Evolutionary conservation across 2,888 invertebrate genomes (phyloP), one percentile per base, ranked within the genome.

Genomic region (Noctua pronuba): DNA sequence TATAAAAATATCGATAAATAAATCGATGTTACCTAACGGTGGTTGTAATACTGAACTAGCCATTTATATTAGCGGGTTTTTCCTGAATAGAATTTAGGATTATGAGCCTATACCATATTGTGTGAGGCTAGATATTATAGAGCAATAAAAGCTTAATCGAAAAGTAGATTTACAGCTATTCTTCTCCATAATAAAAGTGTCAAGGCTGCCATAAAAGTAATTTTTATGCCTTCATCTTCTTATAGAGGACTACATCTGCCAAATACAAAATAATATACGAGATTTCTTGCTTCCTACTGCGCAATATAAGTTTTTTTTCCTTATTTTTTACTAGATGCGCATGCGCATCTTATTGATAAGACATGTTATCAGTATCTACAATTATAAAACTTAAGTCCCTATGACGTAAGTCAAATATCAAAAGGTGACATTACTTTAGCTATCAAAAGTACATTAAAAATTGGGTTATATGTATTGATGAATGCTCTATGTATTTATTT

Each of bases 1-100:
- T 82, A 77, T 87, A 88, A 88, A 87, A 88, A 84, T 84, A 85
- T 78, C 84, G 82, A 88, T 84, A 86, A 85, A 79, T 74, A 77
- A 83, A 81, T 77, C 75, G 85, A 80, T 83, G 72, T 88, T 87
- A 86, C 72, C 73, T 83, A 85, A 83, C 86, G 83, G 69, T 83
- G 55, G 52, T 72, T 70, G 64, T 58, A 31, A 65, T 44, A 3
- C 16, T 65, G 28, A 49, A 24, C 66, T 70, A n/a, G 38, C 46
- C 13, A 10, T 62, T 62, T 62, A 35, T 62, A 35, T 35, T 21
- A 64, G 74, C 44, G 31, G 44, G n/a, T 60, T 71, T 75, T 81
- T 55, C 60, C 70, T 73, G 35, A 76, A 83, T 64, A 21, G 65
- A 70, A 67, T 58, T 66, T 74, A 58, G 55, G 4, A 69, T 69